Base-by-base conservation (phyloP, 2,797 vertebrate genomes). In the Discoglossus pictus region DNA sequence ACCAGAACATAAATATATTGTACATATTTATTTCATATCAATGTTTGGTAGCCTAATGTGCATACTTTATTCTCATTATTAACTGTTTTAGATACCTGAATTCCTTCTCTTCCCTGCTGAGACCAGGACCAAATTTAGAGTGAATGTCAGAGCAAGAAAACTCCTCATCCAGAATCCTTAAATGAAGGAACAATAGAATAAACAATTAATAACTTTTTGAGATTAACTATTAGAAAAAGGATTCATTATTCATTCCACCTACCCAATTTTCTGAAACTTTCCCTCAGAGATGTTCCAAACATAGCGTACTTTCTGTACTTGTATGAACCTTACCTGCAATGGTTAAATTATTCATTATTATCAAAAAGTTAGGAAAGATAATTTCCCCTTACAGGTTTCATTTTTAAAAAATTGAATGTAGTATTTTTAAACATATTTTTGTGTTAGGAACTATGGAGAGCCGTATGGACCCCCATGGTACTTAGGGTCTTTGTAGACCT, bases 181-280 rank as follows among this genome's bases (percentile, higher is more conserved):
- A 87, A 82, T 1, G 38, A 55, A 64, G 38, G 42, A 25, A 48
- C 42, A 16, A 10, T 11, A n/a, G n/a, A n/a, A n/a, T n/a, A n/a
- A n/a, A n/a, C n/a, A n/a, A n/a, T n/a, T n/a, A 10, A 47, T 21
- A 4, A 47, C 9, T 23, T 21, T 46, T 46, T 2, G 2, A 11
- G 2, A n/a, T n/a, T n/a, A n/a, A n/a, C n/a, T n/a, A n/a, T n/a
- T 24, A 42, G 6, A 15, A 7, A 43, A 44, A 34, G 2, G 7
- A 44, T 8, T 38, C n/a, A 6, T 15, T 18, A 23, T 25, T 4
- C 27, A n/a, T 2, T 31, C 12, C 66, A 86, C 89, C 87, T 76
- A 91, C 90, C 87, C 89, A 51, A 69, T 72, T 76, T 87, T 89
- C 74, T 82, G 84, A 66, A 91, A 91, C 38, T 78, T 60, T 38